Conservation (phyloP, 2,888 invertebrate species). For the Cheiracanthium punctorium region DNA sequence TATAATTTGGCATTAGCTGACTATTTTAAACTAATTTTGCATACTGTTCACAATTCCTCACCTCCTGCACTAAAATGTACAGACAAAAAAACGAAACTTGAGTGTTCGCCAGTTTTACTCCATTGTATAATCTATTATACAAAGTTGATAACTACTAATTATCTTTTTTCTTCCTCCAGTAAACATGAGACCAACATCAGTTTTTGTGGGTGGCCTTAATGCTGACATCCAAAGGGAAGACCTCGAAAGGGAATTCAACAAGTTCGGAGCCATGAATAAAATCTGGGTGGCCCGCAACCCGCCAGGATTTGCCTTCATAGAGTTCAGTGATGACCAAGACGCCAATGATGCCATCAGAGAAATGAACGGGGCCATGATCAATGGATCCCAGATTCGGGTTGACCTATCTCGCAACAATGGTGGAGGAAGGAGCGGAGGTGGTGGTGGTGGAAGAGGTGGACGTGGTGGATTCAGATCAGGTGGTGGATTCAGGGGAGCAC, state of each 20-base stretch:
- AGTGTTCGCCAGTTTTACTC: too few species aligned
- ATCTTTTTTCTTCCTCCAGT: too few species aligned
- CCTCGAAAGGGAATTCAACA: constrained; percentile 50
- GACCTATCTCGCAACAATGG: constrained; percentile 58
- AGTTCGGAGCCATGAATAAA: constrained; percentile 58
- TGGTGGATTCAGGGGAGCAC: constrained; percentile 5
- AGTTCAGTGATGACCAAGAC: constrained; percentile 91
- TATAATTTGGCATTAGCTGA: too few species aligned
- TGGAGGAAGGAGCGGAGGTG: constrained; percentile 30
- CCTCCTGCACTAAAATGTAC: too few species aligned
- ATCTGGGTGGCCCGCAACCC: constrained; percentile 77
- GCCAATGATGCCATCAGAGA: constrained; percentile 92
- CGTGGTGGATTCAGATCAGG: constrained; percentile 73
- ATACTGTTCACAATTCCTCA: too few species aligned
- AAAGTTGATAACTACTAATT: too few species aligned
- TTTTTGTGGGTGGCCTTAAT: constrained; percentile 55
- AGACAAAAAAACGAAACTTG: too few species aligned
- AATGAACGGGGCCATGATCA: constrained; percentile 84
- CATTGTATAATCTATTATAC: too few species aligned
- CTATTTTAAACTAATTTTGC: too few species aligned
- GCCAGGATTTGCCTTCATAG: constrained; percentile 95
- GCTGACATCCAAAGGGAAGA: constrained; percentile 56
- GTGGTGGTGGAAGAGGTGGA: constrained; percentile 3
- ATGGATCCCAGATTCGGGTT: constrained; percentile 62
- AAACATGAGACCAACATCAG: constrained; percentile 32